A percentile compares a stretch with the other conserved stretches of the same genome.
These are phyloP conservation scores for Cinclus mexicanus DNA, from an alignment of 2,113 vertebrate species.

Conservation along the genomic window DNA sequence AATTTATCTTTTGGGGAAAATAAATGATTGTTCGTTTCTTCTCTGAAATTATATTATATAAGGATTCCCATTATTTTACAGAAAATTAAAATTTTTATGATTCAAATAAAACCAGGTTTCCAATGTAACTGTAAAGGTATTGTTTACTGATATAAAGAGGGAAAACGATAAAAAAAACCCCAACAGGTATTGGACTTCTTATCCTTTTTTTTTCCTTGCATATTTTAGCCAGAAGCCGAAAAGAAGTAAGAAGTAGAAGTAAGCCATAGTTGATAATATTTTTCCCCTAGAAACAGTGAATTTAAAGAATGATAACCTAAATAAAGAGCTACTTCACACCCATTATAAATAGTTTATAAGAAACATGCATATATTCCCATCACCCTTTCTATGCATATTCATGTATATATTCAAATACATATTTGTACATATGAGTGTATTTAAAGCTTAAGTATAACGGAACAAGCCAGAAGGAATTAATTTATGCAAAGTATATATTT, in stretches of 20 bases:
- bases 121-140: background rate
- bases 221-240: background rate
- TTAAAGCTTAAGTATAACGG: constrained; percentile 17
- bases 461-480: constrained; percentile 39
- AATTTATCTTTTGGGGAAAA: constrained; percentile 83
- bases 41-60: constrained; percentile 71
- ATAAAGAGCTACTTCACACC: constrained; percentile 9
- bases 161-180: background rate
- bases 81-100: constrained; percentile 63
- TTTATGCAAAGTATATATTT: constrained; percentile 54
- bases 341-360: background rate
- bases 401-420: background rate
- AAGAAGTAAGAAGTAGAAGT: constrained; percentile 2
- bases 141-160: background rate
- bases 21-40: constrained; percentile 78
- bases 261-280: background rate
- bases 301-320: background rate
- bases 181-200: background rate
- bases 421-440: constrained; percentile 19
- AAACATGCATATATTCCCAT: constrained; percentile 25
- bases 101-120: constrained; percentile 30
- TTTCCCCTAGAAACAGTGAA: background rate
- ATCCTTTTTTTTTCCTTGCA: background rate
- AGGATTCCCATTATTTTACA: constrained; percentile 62
- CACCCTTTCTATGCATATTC: background rate